Evolutionary conservation across 35 echinoderm and acorn worm genomes (phyloP), one percentile per base, ranked within the genome.

Genomic region (Anneissia japonica): DNA sequence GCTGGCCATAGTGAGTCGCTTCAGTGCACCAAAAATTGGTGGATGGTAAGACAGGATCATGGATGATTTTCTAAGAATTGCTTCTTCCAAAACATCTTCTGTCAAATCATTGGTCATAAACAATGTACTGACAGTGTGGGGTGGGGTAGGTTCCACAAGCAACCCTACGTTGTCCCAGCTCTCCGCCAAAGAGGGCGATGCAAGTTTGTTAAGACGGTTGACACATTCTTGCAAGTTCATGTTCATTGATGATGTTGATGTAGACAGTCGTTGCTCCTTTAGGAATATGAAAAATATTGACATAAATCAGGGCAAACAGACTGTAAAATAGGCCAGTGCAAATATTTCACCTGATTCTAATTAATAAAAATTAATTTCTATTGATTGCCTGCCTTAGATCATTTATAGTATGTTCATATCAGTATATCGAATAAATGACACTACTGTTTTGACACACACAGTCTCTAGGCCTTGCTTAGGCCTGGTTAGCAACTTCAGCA

Each of bases 141-240:
- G 87, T 31, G 94, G 85, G 29, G 87, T 88, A 21, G 94, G 94
- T 79, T 97, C 94, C 3, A 97, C 90, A 35, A 97, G 88, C 75
- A 97, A 39, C 29, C 94, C 94, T 0, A 97, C 94, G 43, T 97
- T 97, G 82, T 97, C 94, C 94, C 94, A 97, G 41, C 84, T 81
- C 56, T 79, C 91, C 32, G 94, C 94, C 46, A 97, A 74, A 46
- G 72, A 82, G 14, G 74, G 75, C 37, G 94, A 91, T 30, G 94
- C 94, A 90, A 97, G 90, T 13, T 79, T 73, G 34, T 97, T 81
- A 26, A 97, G 84, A 32, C 80, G 75, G 3, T 64, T 29, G 19
- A 97, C 74, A 37, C 93, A 86, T 9, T 85, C 74, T 16, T 39
- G 37, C 35, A 91, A 46, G 30, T 86, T 37, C 90, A 91, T 91